A percentile compares a stretch with the other conserved stretches of the same genome.
Conservation (phyloP, 2,797 vertebrate species). For the Pangasius macronema region DNA sequence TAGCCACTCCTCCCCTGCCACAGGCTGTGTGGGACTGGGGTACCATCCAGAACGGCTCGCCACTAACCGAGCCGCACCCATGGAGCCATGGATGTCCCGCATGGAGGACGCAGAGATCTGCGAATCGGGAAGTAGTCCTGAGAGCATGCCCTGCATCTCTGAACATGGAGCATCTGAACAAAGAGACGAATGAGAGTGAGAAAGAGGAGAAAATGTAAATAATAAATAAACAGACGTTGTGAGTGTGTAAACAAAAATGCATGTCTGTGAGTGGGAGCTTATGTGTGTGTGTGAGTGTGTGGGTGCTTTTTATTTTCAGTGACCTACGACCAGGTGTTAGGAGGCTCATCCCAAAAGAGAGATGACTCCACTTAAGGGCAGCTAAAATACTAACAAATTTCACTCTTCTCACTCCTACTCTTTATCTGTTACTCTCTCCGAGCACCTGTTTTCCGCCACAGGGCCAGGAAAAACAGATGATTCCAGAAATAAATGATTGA, state of each 20-base stretch:
- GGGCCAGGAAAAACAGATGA: slow-evolving; percentile 56
- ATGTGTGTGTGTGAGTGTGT: slow-evolving; percentile 53
- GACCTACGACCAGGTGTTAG: slow-evolving; percentile 57
- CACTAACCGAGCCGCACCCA: slow-evolving; percentile 89
- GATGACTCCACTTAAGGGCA: slow-evolving; percentile 38
- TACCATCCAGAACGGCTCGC: slow-evolving; percentile 97
- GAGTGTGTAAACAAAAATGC: slow-evolving; percentile 44
- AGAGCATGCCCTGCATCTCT: slow-evolving; percentile 94
- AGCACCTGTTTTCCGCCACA: slow-evolving; percentile 37
- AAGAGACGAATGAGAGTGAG: slow-evolving; percentile 23
- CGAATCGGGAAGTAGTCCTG: slow-evolving; percentile 88
- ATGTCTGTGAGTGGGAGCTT: slow-evolving; percentile 22
- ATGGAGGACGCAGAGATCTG: slow-evolving; percentile 95
- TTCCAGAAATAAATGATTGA: slow-evolving; percentile 73
- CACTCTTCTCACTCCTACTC: slow-evolving; percentile 42
- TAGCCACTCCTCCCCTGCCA: slow-evolving; percentile 93
- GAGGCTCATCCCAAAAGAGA: slow-evolving; percentile 43
- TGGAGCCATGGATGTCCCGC: slow-evolving; percentile 91
- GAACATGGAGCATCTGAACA: slow-evolving; percentile 90
- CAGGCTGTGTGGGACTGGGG: slow-evolving; percentile 84
- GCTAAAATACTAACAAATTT: slow-evolving; percentile 20
- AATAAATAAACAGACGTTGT: slow-evolving; percentile 68
- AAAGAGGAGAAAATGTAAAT: slow-evolving; percentile 64
- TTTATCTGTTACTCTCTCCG: slow-evolving; percentile 15
- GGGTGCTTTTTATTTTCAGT: slow-evolving; percentile 44